Evolutionary conservation across 23 tunicate species (phyloP).

Genomic region (Diplosoma virens): DNA sequence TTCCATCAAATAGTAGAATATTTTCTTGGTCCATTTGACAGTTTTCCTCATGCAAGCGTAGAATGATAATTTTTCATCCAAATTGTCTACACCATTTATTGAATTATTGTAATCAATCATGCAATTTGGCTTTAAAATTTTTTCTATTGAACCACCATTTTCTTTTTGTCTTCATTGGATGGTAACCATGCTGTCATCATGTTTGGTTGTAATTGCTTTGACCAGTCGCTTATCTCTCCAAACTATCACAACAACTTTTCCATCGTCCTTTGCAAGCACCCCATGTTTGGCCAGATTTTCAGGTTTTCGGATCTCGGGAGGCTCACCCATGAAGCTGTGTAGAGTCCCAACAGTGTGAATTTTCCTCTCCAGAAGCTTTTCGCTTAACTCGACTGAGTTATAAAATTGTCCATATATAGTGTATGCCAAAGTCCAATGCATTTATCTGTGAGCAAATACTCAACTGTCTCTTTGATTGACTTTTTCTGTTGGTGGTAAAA

Average conservation of each 20-base stretch:
- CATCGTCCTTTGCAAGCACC: background rate
- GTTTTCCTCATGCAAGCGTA: too few species aligned
- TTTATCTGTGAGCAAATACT: background rate
- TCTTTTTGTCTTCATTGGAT: too few species aligned
- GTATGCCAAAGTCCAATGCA: background rate
- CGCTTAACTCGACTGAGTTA: background rate
- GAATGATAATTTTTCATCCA: too few species aligned
- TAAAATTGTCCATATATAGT: background rate
- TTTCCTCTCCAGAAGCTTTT: background rate
- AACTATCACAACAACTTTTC: background rate
- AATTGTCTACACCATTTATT: too few species aligned
- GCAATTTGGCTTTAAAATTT: too few species aligned
- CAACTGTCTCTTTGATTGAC: background rate
- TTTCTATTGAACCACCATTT: too few species aligned
- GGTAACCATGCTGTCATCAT: background rate
- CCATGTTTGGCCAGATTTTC: background rate
- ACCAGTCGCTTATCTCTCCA: background rate
- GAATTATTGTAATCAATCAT: too few species aligned
- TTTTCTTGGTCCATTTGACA: too few species aligned
- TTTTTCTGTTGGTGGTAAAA: background rate
- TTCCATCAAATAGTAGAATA: too few species aligned
- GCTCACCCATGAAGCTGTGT: background rate
- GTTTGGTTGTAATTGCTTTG: background rate
- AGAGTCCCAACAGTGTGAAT: background rate
- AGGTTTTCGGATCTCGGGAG: background rate